Conservation (phyloP, 2,797 vertebrate species). For the Clarias platycephalus region DNA sequence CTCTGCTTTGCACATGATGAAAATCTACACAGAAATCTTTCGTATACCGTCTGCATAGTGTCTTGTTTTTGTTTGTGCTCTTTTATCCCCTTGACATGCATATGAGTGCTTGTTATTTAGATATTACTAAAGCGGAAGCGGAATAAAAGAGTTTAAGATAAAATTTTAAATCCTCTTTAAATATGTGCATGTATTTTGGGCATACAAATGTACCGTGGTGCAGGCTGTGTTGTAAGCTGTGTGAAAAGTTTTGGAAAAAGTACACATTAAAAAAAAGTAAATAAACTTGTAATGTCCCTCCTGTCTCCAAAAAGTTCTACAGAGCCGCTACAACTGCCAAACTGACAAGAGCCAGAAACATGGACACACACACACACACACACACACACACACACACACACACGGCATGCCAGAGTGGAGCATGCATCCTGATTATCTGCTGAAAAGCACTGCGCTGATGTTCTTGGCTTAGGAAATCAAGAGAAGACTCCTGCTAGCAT, state of each 20-base stretch:
- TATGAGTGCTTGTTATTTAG: not conserved
- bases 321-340: constrained; percentile 13
- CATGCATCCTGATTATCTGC: constrained; percentile 17
- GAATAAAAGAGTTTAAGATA: too few relatives aligned
- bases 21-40: not conserved
- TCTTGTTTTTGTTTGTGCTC: not conserved
- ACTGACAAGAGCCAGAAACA: constrained; percentile 6
- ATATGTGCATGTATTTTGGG: not conserved
- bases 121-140: not conserved
- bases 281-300: not conserved
- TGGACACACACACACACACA: constrained; percentile 4
- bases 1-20: not conserved
- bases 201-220: not conserved
- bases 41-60: not conserved
- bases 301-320: constrained; percentile 8
- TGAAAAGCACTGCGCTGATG: constrained; percentile 20
- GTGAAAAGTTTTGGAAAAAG: not conserved
- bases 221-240: not conserved
- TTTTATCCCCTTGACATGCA: not conserved
- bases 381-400: constrained; percentile 20
- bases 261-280: not conserved
- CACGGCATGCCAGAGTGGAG: not conserved
- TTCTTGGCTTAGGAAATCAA: constrained; percentile 19
- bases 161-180: not conserved
- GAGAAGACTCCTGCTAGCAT: not conserved